These are phyloP conservation scores for Cassiopea xamachana DNA, from an alignment of 30 jellyfish, hydroid and myxozoan genomes.

Conservation along the genomic window DNA sequence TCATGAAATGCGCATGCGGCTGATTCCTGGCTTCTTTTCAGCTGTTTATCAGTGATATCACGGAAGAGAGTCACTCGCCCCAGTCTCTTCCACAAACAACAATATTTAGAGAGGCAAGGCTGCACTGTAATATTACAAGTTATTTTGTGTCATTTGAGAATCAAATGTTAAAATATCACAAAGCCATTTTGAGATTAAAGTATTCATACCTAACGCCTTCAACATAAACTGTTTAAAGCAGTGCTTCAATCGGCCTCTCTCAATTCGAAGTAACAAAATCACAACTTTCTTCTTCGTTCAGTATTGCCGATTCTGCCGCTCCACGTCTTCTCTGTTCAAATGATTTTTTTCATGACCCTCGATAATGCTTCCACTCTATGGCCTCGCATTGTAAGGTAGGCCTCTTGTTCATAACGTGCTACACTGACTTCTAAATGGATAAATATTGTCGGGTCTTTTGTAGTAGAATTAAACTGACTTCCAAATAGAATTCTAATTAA, in stretches of 20 bases:
- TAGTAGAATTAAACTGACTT: background rate
- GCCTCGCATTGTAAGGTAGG: too few species aligned
- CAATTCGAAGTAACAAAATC: too few species aligned
- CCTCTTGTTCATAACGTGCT: too few species aligned
- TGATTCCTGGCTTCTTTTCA: background rate
- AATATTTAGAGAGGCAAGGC: background rate
- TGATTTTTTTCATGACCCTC: too few species aligned
- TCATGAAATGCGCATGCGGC: background rate
- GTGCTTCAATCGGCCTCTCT: too few species aligned
- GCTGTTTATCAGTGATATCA: background rate
- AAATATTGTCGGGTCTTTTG: background rate
- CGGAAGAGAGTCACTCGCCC: slow-evolving; percentile 11
- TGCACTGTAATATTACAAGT: background rate
- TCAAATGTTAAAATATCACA: background rate
- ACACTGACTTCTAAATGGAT: too few species aligned
- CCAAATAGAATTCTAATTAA: background rate
- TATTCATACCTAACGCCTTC: too few species aligned
- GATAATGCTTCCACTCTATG: too few species aligned
- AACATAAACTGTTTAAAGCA: too few species aligned
- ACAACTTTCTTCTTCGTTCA: too few species aligned
- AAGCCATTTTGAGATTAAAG: background rate
- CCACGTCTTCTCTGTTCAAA: too few species aligned
- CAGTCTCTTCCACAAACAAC: slow-evolving; percentile 20
- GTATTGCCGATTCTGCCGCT: too few species aligned
- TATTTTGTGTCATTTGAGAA: background rate